Evolutionary conservation across 2,113 vertebrate genomes (phyloP), one percentile per base, ranked within the genome.

Genomic region (Porphyrio hochstetteri): DNA sequence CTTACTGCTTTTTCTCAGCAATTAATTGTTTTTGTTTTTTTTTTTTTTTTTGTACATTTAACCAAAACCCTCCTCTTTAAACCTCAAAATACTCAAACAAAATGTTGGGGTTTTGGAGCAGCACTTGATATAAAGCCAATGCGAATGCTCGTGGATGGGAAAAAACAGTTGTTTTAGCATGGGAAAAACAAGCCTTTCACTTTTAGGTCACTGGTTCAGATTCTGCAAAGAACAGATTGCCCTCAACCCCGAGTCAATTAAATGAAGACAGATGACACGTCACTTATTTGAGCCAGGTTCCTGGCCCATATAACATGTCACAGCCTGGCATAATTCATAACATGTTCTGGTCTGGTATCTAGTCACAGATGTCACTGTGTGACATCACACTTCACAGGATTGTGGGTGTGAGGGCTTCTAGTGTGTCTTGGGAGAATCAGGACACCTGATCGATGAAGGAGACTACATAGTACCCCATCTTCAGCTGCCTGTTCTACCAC

Each of bases 111-210:
- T 70, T 70, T 67, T 46, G 3, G 69, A 86, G 76, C 38, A 89
- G 31, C 13, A 23, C 17, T 82, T 93, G 81, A 75, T 65, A 50
- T 74, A 67, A 79, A 91, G 92, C 85, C 71, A 86, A 46, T 40
- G 60, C 16, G 28, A 82, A 70, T 56, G 63, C 7, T 82, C 35
- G 29, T 16, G 50, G 50, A 70, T 82, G 67, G 71, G 50, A 48
- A 89, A 81, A 77, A 44, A 2, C 23, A 55, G 15, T 70, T 70
- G 55, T 35, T 70, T 74, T 56, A 69, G 50, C 71, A 86, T 79
- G 77, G 86, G 75, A 88, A 91, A 75, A 82, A 70, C 13, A n/a
- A 86, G 65, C 35, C 44, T 91, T 88, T 93, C 84, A 74, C 80
- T 78, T 88, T 79, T 65, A 86, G 85, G 71, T 86, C 60, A 78